Evolutionary conservation across 2,113 vertebrate species (phyloP).

Genomic region (Hymenochirus boettgeri): DNA sequence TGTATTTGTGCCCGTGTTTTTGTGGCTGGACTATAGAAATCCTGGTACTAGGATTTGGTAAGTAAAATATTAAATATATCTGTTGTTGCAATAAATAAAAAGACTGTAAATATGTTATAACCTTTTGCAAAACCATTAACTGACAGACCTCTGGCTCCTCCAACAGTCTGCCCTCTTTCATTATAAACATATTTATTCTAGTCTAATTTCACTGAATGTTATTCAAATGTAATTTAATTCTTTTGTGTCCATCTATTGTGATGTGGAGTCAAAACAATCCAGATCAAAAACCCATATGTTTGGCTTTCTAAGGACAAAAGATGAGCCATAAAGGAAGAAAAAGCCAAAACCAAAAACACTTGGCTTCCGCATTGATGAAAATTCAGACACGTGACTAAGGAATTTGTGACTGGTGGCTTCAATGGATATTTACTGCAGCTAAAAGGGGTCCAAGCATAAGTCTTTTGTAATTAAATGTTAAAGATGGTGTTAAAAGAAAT

Average conservation of each 20-base stretch:
- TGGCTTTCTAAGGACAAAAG: constrained; percentile 45
- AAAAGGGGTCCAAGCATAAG: not conserved
- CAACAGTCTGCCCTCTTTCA: too few relatives aligned
- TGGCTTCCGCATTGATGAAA: constrained; percentile 43
- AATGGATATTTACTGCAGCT: constrained; percentile 50
- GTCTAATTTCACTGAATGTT: not conserved
- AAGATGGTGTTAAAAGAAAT: too few relatives aligned
- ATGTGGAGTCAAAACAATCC: constrained; percentile 36
- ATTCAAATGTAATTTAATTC: not conserved
- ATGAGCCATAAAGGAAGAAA: constrained; percentile 39
- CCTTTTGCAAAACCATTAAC: too few relatives aligned
- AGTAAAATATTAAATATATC: too few relatives aligned
- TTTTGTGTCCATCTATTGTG: not conserved
- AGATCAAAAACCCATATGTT: constrained; percentile 41
- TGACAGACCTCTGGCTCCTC: too few relatives aligned
- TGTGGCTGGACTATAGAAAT: too few relatives aligned
- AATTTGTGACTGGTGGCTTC: constrained; percentile 57
- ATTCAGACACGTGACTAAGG: constrained; percentile 42
- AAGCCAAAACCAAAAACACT: constrained; percentile 7
- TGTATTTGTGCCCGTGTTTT: too few relatives aligned
- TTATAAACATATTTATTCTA: not conserved
- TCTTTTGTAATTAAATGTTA: too few relatives aligned
- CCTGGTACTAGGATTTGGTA: too few relatives aligned
- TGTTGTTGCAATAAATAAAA: too few relatives aligned
- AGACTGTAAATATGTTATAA: too few relatives aligned